These are phyloP conservation scores for Dromococcyx pavoninus DNA, from an alignment of 2,797 vertebrate species.

Conservation along the genomic window DNA sequence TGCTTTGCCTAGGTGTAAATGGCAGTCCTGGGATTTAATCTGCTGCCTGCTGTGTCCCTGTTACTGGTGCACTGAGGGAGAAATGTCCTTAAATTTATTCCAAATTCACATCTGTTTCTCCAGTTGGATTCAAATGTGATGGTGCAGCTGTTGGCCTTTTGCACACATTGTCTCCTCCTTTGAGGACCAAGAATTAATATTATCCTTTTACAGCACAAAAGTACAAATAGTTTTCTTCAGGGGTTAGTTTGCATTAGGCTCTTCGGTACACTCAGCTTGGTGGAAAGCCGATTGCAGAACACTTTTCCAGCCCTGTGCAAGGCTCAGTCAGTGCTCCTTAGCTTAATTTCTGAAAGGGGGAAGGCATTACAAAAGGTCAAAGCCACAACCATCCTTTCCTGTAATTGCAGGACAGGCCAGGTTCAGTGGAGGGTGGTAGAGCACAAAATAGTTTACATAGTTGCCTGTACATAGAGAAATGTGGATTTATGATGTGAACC, in stretches of 20 bases:
- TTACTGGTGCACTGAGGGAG: not conserved
- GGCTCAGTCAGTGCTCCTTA: not conserved
- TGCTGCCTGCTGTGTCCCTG: not conserved
- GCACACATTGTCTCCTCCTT: not conserved
- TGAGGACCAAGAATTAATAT: not conserved
- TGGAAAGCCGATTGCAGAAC: not conserved
- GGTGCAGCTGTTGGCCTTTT: conserved; percentile 38
- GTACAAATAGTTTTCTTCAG: not conserved
- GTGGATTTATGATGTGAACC: not conserved
- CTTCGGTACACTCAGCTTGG: not conserved
- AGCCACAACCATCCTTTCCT: not conserved
- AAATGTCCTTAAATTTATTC: not conserved
- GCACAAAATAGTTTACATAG: not conserved
- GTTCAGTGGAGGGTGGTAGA: not conserved
- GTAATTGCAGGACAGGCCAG: not conserved
- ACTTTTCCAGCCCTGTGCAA: not conserved
- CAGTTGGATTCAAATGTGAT: not conserved
- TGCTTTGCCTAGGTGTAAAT: not conserved
- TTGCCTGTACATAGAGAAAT: not conserved
- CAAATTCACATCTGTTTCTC: conserved; percentile 42
- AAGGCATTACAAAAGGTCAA: not conserved
- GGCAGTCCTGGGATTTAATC: not conserved
- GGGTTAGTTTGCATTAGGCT: not conserved
- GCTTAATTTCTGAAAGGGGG: not conserved
- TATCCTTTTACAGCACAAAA: not conserved